Evolutionary conservation across 2,888 invertebrate genomes (phyloP), one percentile per base, ranked within the genome.

Genomic region (Creontiades dilutus): DNA sequence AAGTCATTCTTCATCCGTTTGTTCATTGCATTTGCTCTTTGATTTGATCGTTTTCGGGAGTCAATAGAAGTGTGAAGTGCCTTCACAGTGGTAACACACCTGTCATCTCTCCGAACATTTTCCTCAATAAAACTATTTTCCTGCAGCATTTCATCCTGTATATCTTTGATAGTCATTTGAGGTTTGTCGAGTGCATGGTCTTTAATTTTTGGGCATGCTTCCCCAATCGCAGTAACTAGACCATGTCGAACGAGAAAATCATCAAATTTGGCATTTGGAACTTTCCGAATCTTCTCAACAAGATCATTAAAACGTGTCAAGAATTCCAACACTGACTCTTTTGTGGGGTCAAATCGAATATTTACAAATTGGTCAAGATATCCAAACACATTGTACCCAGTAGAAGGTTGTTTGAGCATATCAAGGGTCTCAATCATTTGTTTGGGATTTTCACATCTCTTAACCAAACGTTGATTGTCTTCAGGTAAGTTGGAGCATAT

Each of bases 211-310:
- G 11, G 11, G 16, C 68, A 68, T 14, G 68, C 68, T 23, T 68
- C 68, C 9, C 80, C 80, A 27, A 80, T 80, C 12, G 80, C 80
- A 23, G 80, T 80, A 16, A 80, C 27, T 16, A 80, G 80, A 27
- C 80, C 80, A 80, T 80, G 80, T 16, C 80, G 80, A 80, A 80
- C 27, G 80, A 80, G 80, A 28, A 80, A 80, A 16, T 80, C 80
- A 80, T 80, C 80, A 16, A 80, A 80, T 27, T 80, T 80, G 46
- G 80, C 80, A 16, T 80, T 80, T 16, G 80, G 80, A 12, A 23
- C 16, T 80, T 80, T 80, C 16, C 80, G 80, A 27, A 80, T 80
- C 7, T 37, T 27, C 7, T 80, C 80, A 23, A 80, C 80, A 23
- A 80, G 80, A 23, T 80, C 80, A 16, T 80, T 11, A 23, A 80